Percentiles rank a stretch among this genome's conserved stretches.
phyloP scores from a whole-genome alignment of 2,888 invertebrate species.

The Zaprionus bogoriensis region DNA sequence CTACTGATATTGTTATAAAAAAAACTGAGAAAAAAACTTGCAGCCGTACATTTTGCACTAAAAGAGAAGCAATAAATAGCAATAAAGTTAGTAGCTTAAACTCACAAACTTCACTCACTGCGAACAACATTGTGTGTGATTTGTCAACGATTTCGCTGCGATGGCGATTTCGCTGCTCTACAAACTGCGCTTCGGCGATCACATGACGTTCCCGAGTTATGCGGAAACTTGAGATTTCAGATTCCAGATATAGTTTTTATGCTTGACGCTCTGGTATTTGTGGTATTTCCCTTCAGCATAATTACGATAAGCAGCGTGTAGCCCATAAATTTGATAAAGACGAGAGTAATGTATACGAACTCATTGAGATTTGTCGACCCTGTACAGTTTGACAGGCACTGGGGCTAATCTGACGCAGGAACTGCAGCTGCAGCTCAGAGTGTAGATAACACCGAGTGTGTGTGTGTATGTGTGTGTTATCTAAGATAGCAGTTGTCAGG shows the following conservation, averaged over 20 bases:
- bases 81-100: no score
- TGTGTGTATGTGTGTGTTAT: background rate
- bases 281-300: conserved; percentile 1
- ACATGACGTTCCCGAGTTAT: conserved; percentile 8
- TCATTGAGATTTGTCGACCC: background rate
- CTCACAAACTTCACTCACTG: no score
- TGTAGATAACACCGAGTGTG: conserved; percentile 11
- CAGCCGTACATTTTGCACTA: no score
- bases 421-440: background rate
- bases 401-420: background rate
- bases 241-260: no score
- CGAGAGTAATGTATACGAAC: no score
- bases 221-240: conserved; percentile 29
- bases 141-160: background rate
- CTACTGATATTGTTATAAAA: no score
- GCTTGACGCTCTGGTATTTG: background rate
- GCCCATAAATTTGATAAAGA: no score
- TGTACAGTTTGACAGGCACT: conserved; percentile 1
- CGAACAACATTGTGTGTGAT: no score
- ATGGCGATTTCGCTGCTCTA: background rate
- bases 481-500: conserved; percentile 1
- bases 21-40: no score
- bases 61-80: no score
- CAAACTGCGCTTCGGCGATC: conserved; percentile 10
- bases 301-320: background rate